phyloP scores from a whole-genome alignment of 2,888 invertebrate genomes.

The Peribatodes rhomboidaria region DNA sequence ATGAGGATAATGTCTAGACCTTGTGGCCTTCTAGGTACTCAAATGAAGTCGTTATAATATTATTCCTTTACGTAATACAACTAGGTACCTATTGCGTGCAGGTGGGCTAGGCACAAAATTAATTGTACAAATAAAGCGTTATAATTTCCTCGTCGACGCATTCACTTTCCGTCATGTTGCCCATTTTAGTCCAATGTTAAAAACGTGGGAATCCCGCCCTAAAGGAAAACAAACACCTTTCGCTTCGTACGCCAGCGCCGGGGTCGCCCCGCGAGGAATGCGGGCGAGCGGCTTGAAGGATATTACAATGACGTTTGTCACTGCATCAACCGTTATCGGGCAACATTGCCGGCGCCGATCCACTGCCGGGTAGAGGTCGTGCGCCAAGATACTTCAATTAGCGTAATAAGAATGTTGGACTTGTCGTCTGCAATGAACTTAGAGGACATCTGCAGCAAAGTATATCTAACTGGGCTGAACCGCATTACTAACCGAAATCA shows the following conservation, averaged over 20 bases:
- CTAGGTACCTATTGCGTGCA: no score
- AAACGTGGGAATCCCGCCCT: slow-evolving; percentile 6
- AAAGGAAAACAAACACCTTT: slow-evolving; percentile 9
- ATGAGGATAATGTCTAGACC: slow-evolving; percentile 17
- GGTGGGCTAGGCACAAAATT: not conserved
- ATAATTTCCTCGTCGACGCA: not conserved
- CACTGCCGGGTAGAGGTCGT: not conserved
- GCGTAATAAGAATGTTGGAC: not conserved
- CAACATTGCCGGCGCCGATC: not conserved
- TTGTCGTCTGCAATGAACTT: not conserved
- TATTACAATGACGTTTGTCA: not conserved
- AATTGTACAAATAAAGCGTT: not conserved
- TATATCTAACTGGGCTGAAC: not conserved
- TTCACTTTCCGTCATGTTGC: slow-evolving; percentile 3
- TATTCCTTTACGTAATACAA: not conserved
- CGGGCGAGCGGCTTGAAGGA: not conserved
- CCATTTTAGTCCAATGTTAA: not conserved
- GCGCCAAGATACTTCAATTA: not conserved
- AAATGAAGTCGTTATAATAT: not conserved
- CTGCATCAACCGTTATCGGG: not conserved
- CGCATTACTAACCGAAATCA: no score
- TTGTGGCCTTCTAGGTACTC: not conserved
- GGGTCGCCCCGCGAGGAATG: not conserved
- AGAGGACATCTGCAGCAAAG: no score
- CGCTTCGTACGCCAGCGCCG: not conserved